Evolutionary conservation across 2,113 vertebrate genomes (phyloP).

Genomic region (cat (Felis catus)): DNA sequence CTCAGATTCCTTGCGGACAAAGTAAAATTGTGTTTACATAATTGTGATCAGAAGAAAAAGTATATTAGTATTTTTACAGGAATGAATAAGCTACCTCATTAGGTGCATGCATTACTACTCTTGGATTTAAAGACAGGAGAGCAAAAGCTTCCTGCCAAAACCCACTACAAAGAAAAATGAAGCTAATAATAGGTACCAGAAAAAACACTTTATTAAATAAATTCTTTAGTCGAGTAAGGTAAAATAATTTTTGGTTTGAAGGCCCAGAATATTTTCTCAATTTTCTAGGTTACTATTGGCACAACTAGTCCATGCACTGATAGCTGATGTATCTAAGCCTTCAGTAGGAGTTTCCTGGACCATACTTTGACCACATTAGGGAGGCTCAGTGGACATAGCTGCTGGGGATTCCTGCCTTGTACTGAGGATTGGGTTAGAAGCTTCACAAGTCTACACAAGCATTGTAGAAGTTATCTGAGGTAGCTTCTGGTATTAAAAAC

Average conservation of each 20-base stretch:
- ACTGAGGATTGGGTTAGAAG: not conserved
- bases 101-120: not conserved
- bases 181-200: not conserved
- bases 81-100: not conserved
- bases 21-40: slow-evolving; percentile 38
- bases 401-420: not conserved
- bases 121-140: not conserved
- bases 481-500: not conserved
- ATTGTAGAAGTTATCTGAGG: not conserved
- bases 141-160: not conserved
- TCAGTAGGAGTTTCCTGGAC: not conserved
- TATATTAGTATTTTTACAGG: not conserved
- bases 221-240: not conserved
- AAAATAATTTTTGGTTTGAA: not conserved
- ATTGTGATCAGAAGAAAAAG: not conserved
- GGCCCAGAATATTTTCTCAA: not conserved
- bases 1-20: not conserved
- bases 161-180: not conserved
- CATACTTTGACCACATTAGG: not conserved
- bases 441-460: not conserved
- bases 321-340: not conserved
- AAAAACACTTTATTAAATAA: not conserved
- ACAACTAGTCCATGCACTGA: not conserved
- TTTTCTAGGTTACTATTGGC: not conserved
- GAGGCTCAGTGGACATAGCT: not conserved